Conservation (phyloP, 2,113 vertebrate genomes). For the Deroptyus accipitrinus region DNA sequence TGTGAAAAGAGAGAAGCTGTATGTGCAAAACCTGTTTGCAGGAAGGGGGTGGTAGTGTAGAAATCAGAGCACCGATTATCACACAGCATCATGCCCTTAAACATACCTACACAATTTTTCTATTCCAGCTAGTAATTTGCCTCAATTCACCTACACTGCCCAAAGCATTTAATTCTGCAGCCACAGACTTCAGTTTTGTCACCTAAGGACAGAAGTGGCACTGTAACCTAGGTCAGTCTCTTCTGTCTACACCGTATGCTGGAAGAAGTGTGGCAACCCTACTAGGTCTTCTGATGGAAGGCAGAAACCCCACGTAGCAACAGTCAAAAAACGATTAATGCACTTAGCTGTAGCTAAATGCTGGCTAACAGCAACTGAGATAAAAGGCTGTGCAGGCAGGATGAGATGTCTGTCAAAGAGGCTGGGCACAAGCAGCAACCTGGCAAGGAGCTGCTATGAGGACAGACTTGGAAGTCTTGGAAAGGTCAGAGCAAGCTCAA, state of each 20-base stretch:
- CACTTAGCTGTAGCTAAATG: not conserved
- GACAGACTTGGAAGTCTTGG: not conserved
- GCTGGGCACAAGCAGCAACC: not conserved
- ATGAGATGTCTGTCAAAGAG: not conserved
- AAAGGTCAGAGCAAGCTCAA: not conserved
- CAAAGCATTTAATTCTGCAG: not conserved
- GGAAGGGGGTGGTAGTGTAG: not conserved
- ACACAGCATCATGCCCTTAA: not conserved
- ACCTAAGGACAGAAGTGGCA: not conserved
- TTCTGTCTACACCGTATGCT: not conserved
- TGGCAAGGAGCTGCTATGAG: not conserved
- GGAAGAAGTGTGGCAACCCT: not conserved
- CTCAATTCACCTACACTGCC: not conserved
- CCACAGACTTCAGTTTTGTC: not conserved
- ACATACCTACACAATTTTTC: not conserved
- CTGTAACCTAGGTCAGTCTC: not conserved
- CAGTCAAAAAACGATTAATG: not conserved
- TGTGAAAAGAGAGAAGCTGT: not conserved
- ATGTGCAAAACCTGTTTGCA: not conserved
- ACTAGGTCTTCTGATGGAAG: not conserved
- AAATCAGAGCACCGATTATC: not conserved
- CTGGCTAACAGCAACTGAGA: conserved; percentile 32
- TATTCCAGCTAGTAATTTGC: not conserved
- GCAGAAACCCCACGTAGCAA: not conserved
- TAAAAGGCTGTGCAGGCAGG: conserved; percentile 4